Base-by-base conservation (phyloP, 2,113 vertebrate genomes). In the Gnathonemus longibarbis region DNA sequence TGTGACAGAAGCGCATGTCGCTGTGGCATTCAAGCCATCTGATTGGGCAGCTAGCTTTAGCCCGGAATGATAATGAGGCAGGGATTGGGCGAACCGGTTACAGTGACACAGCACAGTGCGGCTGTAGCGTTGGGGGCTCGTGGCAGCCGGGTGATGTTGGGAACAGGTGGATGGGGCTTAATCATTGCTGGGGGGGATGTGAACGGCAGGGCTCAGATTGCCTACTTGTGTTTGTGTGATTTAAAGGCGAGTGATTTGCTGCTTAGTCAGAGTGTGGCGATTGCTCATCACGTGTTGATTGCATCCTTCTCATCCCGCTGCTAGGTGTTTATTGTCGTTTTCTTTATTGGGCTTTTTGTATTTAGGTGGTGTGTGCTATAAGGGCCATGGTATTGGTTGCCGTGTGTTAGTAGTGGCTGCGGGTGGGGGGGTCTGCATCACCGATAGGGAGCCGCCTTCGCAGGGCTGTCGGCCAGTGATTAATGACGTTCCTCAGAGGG, bases 381-480 rank as follows among this genome's bases (percentile, higher is more conserved):
- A 42, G 15, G 2, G 5, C 31, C 13, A 7, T 17, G 1, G 74
- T 42, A 80, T 39, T 42, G 74, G 74, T 77, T 39, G 35, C 31
- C 15, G 70, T 42, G 15, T 42, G 15, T 80, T 8, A 80, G 15
- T 42, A 19, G 15, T 6, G 5, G 74, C 13, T 27, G 5, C 0
- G 0, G 74, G 74, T 80, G 74, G 74, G 62, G 62, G 4, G 10
- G 62, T 31, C 74, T 42, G 74, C 35, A 1, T 42, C 35, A 42
- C 74, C 90, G 91, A 84, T 90, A 91, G 90, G 87, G 4, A 0
- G 53, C 90, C 83, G 90, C 90, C 93, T 93, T 93, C 74, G 77
- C 90, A 88, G 56, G 92, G n/a, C 46, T 48, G 93, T 94, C 91
- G 35, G 89, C 91, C 92, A 0, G 31, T 90, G 92, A 92, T 90